Base-by-base conservation (phyloP, 2,113 vertebrate species). In the Chaetodon auriga region DNA sequence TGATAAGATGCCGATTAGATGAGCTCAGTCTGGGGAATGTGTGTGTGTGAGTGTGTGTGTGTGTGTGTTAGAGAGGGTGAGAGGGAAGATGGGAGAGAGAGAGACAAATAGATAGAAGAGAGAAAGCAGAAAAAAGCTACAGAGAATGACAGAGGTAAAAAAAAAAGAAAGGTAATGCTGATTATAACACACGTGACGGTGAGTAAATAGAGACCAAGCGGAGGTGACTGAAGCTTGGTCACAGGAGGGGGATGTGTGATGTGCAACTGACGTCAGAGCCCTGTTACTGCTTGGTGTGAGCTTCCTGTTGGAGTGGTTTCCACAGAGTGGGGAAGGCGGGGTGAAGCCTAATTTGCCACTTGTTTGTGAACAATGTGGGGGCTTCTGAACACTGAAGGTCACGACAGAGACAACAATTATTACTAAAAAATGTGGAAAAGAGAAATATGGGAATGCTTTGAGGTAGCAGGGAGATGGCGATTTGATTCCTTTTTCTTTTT, bases 1-100 rank as follows among this genome's bases (percentile, higher is more conserved):
- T 73, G 93, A 94, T 93, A 91, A 92, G 90, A 93, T 91, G 88
- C 88, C 84, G 80, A 89, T 83, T 64, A 81, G 89, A 91, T 93
- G 92, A 94, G 86, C 87, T 92, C 88, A 90, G 73, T 71, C 80
- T 68, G 55, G 65, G 66, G 77, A 79, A 88, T 68, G 70, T 66
- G 74, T 51, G 43, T 45, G 43, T 45, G 14, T 46, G 7, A n/a
- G n/a, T 45, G 43, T 45, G 68, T 13, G 41, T 64, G 75, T 91
- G 60, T 84, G 61, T 5, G 60, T 8, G 70, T 75, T 14, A 12
- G 75, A 53, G 65, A 15, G 53, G 41, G 35, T 4, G 21, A 25
- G n/a, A 70, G 53, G 36, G 38, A 81, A 38, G 54, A 58, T 46
- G 5, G 30, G 41, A 49, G 14, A 77, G 23, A 77, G 23, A 61